These are phyloP conservation scores for Aplysia californica DNA, from an alignment of 1,140 invertebrate genomes.

Conservation along the genomic window DNA sequence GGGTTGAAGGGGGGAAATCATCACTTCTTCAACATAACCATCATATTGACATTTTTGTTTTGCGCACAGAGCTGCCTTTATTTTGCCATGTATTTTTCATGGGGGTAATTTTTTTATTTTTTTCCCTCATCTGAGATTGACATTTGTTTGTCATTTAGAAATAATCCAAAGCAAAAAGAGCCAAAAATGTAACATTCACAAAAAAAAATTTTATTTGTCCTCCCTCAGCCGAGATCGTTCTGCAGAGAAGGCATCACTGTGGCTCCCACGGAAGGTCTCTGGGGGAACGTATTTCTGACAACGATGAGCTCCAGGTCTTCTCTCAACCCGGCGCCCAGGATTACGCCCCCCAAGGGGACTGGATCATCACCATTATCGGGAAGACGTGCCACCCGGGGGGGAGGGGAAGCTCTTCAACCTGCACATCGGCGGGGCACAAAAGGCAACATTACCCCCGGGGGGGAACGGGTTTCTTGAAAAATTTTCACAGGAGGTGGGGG, in stretches of 20 bases:
- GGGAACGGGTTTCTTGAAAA: constrained; percentile 45
- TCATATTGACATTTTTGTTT: too few relatives aligned
- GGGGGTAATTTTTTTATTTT: too few relatives aligned
- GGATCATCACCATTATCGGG: constrained; percentile 45
- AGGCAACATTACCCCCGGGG: constrained; percentile 28
- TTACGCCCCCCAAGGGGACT: constrained; percentile 33
- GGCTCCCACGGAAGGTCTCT: constrained; percentile 32
- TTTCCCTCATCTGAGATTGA: too few relatives aligned
- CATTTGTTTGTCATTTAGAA: too few relatives aligned
- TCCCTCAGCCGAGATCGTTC: constrained; percentile 37
- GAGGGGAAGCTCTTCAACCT: constrained; percentile 32
- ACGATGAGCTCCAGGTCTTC: constrained; percentile 34
- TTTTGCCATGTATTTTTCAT: too few relatives aligned
- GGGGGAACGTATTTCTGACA: constrained; percentile 31
- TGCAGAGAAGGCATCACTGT: constrained; percentile 40
- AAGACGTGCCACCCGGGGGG: constrained; percentile 42
- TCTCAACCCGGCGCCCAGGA: constrained; percentile 38
- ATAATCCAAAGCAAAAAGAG: too few relatives aligned
- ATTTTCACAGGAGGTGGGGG: constrained; percentile 42
- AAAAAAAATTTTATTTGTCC: too few relatives aligned
- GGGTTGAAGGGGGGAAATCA: too few relatives aligned
- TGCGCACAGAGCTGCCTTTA: too few relatives aligned
- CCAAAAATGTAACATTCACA: too few relatives aligned
- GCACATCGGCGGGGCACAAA: constrained; percentile 37
- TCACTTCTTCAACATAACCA: too few relatives aligned